Conservation (phyloP, 2,113 vertebrate species). For the Hylia prasina region DNA sequence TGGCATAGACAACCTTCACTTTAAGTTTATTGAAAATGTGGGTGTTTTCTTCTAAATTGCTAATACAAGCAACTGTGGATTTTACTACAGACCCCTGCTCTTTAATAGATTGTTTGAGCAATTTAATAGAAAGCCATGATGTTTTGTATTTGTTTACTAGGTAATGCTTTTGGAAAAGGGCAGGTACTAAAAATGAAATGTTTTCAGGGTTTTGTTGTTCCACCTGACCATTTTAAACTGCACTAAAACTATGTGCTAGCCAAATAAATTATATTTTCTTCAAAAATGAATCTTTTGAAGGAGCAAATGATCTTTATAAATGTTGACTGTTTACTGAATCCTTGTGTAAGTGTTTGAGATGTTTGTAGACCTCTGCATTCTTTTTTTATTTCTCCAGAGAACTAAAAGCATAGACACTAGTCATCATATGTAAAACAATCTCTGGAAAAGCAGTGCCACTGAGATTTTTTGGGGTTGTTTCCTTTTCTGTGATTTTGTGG, state of each 20-base stretch:
- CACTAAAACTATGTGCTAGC: constrained; percentile 65
- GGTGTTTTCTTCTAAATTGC: constrained; percentile 54
- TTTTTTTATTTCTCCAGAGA: constrained; percentile 60
- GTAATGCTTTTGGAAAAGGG: constrained; percentile 48
- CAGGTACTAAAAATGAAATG: constrained; percentile 48
- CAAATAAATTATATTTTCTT: constrained; percentile 61
- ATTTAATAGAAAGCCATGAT: constrained; percentile 69
- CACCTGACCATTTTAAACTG: constrained; percentile 46
- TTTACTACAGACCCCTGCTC: constrained; percentile 48
- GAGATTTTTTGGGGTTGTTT: not conserved
- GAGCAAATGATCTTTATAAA: constrained; percentile 72
- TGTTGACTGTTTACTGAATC: constrained; percentile 64
- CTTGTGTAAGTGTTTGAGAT: constrained; percentile 67
- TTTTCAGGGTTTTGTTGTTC: constrained; percentile 52
- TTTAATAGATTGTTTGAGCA: constrained; percentile 53
- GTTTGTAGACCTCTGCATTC: constrained; percentile 55
- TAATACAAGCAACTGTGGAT: constrained; percentile 46
- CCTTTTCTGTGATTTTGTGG: constrained; percentile 31
- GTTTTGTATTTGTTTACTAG: constrained; percentile 64
- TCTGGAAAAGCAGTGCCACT: constrained; percentile 16
- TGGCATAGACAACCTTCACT: constrained; percentile 58
- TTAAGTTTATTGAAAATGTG: constrained; percentile 46
- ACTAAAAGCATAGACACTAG: constrained; percentile 18
- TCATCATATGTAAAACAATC: constrained; percentile 32
- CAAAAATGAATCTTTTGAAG: constrained; percentile 60